These are phyloP conservation scores for Endotricha flammealis DNA, from an alignment of 2,888 invertebrate genomes.

Conservation along the genomic window DNA sequence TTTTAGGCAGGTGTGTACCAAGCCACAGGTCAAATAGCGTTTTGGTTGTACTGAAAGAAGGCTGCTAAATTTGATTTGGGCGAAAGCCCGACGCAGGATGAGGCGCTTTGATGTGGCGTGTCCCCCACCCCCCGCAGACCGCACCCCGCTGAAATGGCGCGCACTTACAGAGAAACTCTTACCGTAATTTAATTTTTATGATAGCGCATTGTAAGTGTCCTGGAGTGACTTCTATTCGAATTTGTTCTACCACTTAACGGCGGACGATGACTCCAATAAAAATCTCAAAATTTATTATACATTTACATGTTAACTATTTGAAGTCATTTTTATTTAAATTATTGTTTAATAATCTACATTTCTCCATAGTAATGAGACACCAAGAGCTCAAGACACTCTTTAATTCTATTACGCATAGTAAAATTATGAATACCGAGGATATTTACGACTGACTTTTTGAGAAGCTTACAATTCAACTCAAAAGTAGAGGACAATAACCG, in stretches of 20 bases:
- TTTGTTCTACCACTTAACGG: slow-evolving; percentile 40
- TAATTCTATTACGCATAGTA: no score
- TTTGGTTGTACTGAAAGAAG: slow-evolving; percentile 58
- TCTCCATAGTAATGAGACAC: no score
- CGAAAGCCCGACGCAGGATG: slow-evolving; percentile 51
- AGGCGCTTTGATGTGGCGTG: slow-evolving; percentile 69
- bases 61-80: slow-evolving; percentile 72
- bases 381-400: no score
- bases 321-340: no score
- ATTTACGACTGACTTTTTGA: no score
- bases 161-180: slow-evolving; percentile 71
- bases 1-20: slow-evolving; percentile 26
- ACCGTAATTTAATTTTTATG: slow-evolving; percentile 76
- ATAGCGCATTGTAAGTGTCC: slow-evolving; percentile 72
- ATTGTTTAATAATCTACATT: no score
- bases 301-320: no score
- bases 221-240: slow-evolving; percentile 57
- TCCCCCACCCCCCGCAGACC: slow-evolving; percentile 35
- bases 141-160: slow-evolving; percentile 56
- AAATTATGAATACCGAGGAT: no score
- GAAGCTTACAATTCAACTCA: no score
- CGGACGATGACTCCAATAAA: slow-evolving; percentile 27
- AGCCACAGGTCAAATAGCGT: slow-evolving; percentile 35
- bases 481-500: slow-evolving; percentile 2
- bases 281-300: no score